Evolutionary conservation across 2,888 invertebrate species (phyloP).

Genomic region (Drosophila demipolita): DNA sequence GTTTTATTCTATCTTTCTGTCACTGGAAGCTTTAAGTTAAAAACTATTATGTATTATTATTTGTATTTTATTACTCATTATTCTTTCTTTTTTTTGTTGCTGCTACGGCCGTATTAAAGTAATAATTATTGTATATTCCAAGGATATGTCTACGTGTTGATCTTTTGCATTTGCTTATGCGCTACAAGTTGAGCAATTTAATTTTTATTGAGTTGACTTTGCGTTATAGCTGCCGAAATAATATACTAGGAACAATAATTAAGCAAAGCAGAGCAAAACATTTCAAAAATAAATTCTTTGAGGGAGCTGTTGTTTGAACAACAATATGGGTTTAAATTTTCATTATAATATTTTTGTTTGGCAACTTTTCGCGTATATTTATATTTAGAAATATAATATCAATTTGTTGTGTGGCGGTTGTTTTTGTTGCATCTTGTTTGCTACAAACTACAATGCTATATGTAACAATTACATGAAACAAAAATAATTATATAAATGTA

Average conservation of each 20-base stretch:
- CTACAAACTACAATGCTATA: slow-evolving; percentile 62
- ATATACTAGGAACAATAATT: slow-evolving; percentile 68
- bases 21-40: slow-evolving; percentile 80
- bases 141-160: slow-evolving; percentile 84
- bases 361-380: slow-evolving; percentile 37
- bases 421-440: slow-evolving; percentile 36
- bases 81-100: slow-evolving; percentile 36
- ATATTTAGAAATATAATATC: slow-evolving; percentile 54
- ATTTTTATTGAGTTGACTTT: slow-evolving; percentile 65
- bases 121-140: slow-evolving; percentile 80
- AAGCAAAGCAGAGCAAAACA: slow-evolving; percentile 52
- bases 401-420: slow-evolving; percentile 30
- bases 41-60: slow-evolving; percentile 65
- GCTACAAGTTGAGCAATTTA: slow-evolving; percentile 75
- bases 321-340: slow-evolving; percentile 32
- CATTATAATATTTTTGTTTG: slow-evolving; percentile 6
- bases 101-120: slow-evolving; percentile 80
- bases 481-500: slow-evolving; percentile 52
- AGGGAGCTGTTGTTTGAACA: slow-evolving; percentile 27
- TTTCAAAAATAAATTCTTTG: slow-evolving; percentile 61
- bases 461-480: slow-evolving; percentile 56
- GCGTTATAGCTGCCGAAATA: slow-evolving; percentile 71
- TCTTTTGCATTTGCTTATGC: slow-evolving; percentile 75
- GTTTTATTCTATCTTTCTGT: slow-evolving; percentile 51
- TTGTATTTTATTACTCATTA: slow-evolving; percentile 45